phyloP scores from a whole-genome alignment of 2,797 vertebrate genomes.

The Diplodus puntazzo region DNA sequence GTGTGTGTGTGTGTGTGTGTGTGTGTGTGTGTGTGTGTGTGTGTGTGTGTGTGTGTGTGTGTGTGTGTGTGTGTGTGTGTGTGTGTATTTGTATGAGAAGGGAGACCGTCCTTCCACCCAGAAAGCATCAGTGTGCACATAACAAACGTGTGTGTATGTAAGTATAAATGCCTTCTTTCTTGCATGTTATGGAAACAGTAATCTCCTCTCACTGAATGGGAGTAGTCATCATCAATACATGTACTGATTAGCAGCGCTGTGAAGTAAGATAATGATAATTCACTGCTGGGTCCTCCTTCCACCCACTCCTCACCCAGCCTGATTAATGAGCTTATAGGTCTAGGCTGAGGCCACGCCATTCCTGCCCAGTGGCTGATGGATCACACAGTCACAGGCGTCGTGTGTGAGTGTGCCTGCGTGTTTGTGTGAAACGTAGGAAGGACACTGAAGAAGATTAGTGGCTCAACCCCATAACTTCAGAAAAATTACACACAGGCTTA shows the following conservation, averaged over 20 bases:
- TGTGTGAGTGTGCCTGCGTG: conserved; percentile 23
- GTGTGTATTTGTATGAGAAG: not conserved
- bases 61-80: conserved; percentile 11
- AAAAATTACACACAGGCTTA: conserved; percentile 3
- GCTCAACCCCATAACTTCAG: conserved; percentile 14
- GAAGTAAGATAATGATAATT: conserved; percentile 75
- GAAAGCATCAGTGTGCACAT: conserved; percentile 20
- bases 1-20: not conserved
- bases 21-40: conserved; percentile 11
- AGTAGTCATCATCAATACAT: conserved; percentile 69
- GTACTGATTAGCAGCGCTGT: conserved; percentile 66
- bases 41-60: too few species aligned
- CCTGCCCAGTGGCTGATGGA: conserved; percentile 67
- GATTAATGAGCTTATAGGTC: conserved; percentile 76
- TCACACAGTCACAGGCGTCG: conserved; percentile 46
- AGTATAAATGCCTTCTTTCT: conserved; percentile 22
- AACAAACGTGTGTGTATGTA: not conserved
- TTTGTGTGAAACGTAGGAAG: conserved; percentile 39
- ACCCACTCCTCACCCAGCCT: conserved; percentile 65
- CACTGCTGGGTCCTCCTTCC: conserved; percentile 62
- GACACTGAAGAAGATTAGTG: conserved; percentile 16
- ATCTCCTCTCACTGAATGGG: conserved; percentile 55
- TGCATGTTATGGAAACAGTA: conserved; percentile 45
- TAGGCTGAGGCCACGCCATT: conserved; percentile 54
- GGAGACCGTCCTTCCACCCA: conserved; percentile 17